A percentile compares a stretch with the other conserved stretches of the same genome.
Evolutionary conservation across 2,797 vertebrate genomes (phyloP).

Genomic region (Mormyrus hasselquistii): DNA sequence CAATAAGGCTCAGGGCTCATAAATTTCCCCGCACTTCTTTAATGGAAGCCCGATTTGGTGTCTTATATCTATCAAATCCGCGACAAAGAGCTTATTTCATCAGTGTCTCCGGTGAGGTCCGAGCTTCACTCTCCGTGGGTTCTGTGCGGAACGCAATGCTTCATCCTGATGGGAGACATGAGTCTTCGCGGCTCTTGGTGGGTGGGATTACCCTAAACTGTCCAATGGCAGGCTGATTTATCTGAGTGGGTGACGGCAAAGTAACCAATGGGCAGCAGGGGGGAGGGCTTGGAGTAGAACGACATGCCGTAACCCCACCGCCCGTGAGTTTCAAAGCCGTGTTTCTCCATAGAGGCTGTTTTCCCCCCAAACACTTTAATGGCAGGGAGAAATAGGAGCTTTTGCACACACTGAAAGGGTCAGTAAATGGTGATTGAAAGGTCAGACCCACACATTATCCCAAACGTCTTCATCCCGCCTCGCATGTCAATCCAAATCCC

Average conservation of each 20-base stretch:
- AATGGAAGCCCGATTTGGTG: conserved; percentile 35
- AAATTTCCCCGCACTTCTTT: conserved; percentile 44
- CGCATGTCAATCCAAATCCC: conserved; percentile 24
- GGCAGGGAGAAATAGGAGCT: background rate
- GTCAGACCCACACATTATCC: background rate
- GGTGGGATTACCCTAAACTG: background rate
- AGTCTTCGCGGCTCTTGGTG: background rate
- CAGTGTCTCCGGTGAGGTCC: conserved; percentile 4
- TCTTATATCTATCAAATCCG: conserved; percentile 24
- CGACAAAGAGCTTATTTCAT: conserved; percentile 42
- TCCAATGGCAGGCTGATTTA: background rate
- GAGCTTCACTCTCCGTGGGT: background rate
- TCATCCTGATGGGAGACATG: background rate
- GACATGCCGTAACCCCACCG: background rate
- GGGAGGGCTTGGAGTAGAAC: background rate
- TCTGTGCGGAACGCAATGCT: background rate
- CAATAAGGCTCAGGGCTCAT: conserved; percentile 36
- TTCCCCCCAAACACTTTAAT: background rate
- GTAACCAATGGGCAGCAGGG: background rate
- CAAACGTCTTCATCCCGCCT: background rate
- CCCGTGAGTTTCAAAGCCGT: background rate
- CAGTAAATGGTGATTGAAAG: background rate
- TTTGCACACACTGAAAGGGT: background rate
- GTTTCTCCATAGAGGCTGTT: background rate
- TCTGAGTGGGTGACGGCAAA: background rate